A percentile compares a stretch with the other conserved stretches of the same genome.
Evolutionary conservation across 1,140 invertebrate species (phyloP).

Genomic region (Orchesella cincta): DNA sequence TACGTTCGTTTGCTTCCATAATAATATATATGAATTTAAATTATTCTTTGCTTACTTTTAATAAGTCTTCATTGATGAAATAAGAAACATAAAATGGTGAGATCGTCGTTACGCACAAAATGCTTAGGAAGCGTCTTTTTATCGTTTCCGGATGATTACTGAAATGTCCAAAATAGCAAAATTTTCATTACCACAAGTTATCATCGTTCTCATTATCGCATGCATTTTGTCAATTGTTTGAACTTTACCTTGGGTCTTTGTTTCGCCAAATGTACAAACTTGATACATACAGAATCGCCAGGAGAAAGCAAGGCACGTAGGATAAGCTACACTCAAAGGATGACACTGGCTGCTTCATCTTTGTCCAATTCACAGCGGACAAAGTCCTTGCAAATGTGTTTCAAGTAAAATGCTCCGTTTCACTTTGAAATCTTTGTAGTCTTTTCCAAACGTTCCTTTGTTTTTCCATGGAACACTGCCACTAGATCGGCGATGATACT

Average conservation of each 20-base stretch:
- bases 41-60: conserved; percentile 52
- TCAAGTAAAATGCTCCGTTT: no score
- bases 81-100: conserved; percentile 74
- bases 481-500: no score
- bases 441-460: no score
- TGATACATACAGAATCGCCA: conserved; percentile 74
- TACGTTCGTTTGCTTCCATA: no score
- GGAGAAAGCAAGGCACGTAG: conserved; percentile 51
- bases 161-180: conserved; percentile 54
- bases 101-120: conserved; percentile 74
- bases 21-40: not conserved
- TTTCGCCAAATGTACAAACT: conserved; percentile 81
- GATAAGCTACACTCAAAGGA: conserved; percentile 27
- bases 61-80: conserved; percentile 49
- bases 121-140: conserved; percentile 82
- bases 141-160: conserved; percentile 87
- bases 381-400: no score
- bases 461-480: no score
- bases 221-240: conserved; percentile 27
- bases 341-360: no score
- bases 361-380: no score
- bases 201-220: conserved; percentile 4
- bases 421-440: no score
- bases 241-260: conserved; percentile 55
- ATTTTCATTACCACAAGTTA: not conserved